Conservation (phyloP, 2,888 invertebrate species). For the Mactromeris polynyma region DNA sequence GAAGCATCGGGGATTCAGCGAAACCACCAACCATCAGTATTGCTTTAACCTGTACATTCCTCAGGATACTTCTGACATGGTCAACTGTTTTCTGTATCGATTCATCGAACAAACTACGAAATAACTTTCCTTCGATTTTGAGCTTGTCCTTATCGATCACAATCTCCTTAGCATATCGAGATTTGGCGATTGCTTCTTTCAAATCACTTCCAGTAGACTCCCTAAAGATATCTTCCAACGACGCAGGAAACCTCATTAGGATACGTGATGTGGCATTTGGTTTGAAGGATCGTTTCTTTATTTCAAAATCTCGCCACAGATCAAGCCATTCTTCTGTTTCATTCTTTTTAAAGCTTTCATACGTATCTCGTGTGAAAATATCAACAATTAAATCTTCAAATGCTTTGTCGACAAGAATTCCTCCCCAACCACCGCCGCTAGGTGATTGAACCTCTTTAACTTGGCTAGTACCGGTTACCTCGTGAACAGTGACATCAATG, state of each 20-base stretch:
- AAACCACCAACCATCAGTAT: slow-evolving; percentile 48
- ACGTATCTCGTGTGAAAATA: background rate
- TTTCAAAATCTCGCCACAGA: slow-evolving; percentile 40
- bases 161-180: background rate
- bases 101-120: background rate
- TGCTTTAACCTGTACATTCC: background rate
- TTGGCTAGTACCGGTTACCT: background rate
- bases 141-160: background rate
- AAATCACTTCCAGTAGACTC: background rate
- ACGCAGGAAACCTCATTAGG: slow-evolving; percentile 26
- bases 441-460: slow-evolving; percentile 23
- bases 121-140: background rate
- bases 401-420: slow-evolving; percentile 32
- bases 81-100: background rate
- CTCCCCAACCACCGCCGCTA: slow-evolving; percentile 36
- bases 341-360: slow-evolving; percentile 37
- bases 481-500: too few species aligned
- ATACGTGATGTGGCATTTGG: background rate
- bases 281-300: slow-evolving; percentile 22
- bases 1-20: slow-evolving; percentile 35
- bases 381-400: slow-evolving; percentile 25
- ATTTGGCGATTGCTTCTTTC: background rate
- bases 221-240: background rate
- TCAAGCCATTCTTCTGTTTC: slow-evolving; percentile 44
- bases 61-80: background rate